These are phyloP conservation scores for Sinopyrophorus schimmeli DNA, from an alignment of 2,888 invertebrate genomes.

Conservation along the genomic window DNA sequence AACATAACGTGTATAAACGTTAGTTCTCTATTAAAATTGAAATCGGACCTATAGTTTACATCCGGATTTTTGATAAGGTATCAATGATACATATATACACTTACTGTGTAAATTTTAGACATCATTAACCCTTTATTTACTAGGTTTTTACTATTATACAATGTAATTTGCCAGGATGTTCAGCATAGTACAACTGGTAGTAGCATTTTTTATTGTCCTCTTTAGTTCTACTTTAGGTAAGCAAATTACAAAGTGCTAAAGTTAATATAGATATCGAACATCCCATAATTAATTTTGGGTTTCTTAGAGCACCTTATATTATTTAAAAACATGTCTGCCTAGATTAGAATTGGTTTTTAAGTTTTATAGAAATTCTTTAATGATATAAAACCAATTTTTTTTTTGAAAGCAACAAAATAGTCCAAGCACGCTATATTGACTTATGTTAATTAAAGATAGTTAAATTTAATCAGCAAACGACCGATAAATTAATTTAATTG, in stretches of 20 bases:
- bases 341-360: too few species aligned
- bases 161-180: conserved; percentile 29
- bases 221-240: conserved; percentile 18
- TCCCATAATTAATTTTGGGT: not conserved
- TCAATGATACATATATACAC: conserved; percentile 7
- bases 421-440: too few species aligned
- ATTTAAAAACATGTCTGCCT: too few species aligned
- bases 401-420: too few species aligned
- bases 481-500: conserved; percentile 8
- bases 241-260: not conserved
- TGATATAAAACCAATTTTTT: too few species aligned
- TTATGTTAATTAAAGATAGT: too few species aligned
- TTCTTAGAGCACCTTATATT: too few species aligned
- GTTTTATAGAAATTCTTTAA: too few species aligned
- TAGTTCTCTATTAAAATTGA: conserved; percentile 11
- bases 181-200: conserved; percentile 7
- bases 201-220: conserved; percentile 16
- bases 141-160: conserved; percentile 4
- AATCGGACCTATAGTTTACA: conserved; percentile 5
- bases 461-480: too few species aligned
- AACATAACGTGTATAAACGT: conserved; percentile 14
- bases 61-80: conserved; percentile 28
- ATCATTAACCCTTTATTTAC: not conserved
- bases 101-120: conserved; percentile 13
- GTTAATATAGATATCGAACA: not conserved